Evolutionary conservation across 2,888 invertebrate species (phyloP), one percentile per base, ranked within the genome.

Genomic region (Xestia xanthographa): DNA sequence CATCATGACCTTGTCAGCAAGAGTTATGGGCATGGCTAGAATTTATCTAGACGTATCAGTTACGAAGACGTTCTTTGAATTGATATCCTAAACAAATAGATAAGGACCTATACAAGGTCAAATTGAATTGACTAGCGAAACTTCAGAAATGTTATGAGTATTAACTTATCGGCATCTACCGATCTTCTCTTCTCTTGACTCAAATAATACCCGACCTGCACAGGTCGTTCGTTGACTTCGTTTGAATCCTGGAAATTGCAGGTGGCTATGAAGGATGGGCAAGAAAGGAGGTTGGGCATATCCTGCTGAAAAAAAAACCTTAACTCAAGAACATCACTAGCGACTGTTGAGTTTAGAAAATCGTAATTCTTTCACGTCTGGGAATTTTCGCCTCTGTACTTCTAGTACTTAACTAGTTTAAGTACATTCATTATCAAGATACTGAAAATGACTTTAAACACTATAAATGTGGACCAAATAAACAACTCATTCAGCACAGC

Each of bases 41-140:
- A 45, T 62, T 34, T 75, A 68, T 66, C 63, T 74, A 56, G 63
- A 48, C n/a, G 12, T 66, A 48, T 82, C 56, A 26, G 53, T 38
- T 69, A 34, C 41, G 20, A 41, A 41, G 38, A 53, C 34, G 14
- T 81, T 81, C 53, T 62, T 78, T 38, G 50, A 62, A 78, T 48
- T 17, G 22, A 56, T 72, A 60, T 56, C 34, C 58, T 48, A 2
- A 65, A 48, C 29, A 69, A 79, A 69, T 56, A 41, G 34, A 14
- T 67, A 38, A 5, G 26, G 58, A 5, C 29, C 12, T 9, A n/a
- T 48, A 41, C 38, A 38, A 43, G 20, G 29, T 43, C 29, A 17
- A 67, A 26, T 22, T 43, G 11, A 45, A 26, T 29, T 56, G 14
- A 17, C 41, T 34, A 12, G 29, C 12, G 6, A 26, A 58, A 34